Percentiles rank a stretch among this genome's conserved stretches.
Evolutionary conservation across 2,888 invertebrate species (phyloP).

Genomic region (Melinaea menophilus): DNA sequence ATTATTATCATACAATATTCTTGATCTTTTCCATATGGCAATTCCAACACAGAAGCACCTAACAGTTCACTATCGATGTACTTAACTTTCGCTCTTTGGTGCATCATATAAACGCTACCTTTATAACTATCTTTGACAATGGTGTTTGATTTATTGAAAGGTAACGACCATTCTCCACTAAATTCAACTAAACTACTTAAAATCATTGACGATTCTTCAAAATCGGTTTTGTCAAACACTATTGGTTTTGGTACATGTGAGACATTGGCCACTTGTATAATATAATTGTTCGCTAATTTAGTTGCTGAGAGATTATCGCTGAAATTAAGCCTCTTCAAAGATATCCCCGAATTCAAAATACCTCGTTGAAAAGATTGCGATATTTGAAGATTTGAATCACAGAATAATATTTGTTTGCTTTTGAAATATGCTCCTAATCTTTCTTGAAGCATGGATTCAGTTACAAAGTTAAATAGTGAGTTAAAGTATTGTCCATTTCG

Average conservation of each 20-base stretch:
- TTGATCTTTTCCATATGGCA: not conserved
- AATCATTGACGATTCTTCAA: constrained; percentile 1
- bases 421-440: not conserved
- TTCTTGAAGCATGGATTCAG: not conserved
- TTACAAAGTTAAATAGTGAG: not conserved
- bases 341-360: not conserved
- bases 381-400: not conserved
- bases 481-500: constrained; percentile 3
- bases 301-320: not conserved
- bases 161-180: not conserved
- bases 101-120: not conserved
- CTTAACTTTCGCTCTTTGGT: not conserved
- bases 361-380: not conserved
- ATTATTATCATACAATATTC: not conserved
- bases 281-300: not conserved
- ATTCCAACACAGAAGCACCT: not conserved
- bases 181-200: not conserved
- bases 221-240: not conserved
- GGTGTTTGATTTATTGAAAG: not conserved
- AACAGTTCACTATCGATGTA: not conserved
- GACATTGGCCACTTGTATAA: not conserved
- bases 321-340: not conserved
- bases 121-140: not conserved
- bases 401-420: not conserved
- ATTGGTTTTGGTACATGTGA: not conserved